Evolutionary conservation across 2,888 invertebrate genomes (phyloP).

Genomic region (Archips xylosteana): DNA sequence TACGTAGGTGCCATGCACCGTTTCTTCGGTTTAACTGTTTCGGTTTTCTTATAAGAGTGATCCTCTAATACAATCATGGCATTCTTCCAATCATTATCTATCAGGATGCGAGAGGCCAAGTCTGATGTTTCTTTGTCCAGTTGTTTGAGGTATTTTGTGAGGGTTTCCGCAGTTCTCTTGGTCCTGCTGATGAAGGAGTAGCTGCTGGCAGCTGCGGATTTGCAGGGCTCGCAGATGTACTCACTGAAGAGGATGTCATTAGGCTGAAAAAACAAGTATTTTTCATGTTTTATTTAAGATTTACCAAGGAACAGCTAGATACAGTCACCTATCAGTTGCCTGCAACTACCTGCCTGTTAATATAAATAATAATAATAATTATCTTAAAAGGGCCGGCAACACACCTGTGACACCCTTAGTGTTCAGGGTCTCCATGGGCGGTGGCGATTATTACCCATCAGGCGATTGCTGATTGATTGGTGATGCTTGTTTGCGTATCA

Average conservation of each 20-base stretch:
- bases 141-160: slow-evolving; percentile 11
- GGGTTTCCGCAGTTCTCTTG: slow-evolving; percentile 1
- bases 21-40: not conserved
- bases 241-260: slow-evolving; percentile 16
- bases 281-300: not conserved
- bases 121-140: slow-evolving; percentile 5
- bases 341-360: too few relatives aligned
- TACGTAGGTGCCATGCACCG: not conserved
- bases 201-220: slow-evolving; percentile 1
- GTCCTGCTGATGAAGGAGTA: slow-evolving; percentile 22
- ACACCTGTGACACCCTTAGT: too few relatives aligned
- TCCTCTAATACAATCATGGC: slow-evolving; percentile 20
- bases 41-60: not conserved
- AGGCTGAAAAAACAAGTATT: slow-evolving; percentile 15
- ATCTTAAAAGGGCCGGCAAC: too few relatives aligned
- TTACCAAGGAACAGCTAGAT: too few relatives aligned
- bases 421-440: too few relatives aligned
- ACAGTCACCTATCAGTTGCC: too few relatives aligned
- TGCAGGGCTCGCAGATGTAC: slow-evolving; percentile 27
- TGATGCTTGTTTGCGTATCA: too few relatives aligned
- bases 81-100: slow-evolving; percentile 16
- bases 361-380: too few relatives aligned
- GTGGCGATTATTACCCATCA: too few relatives aligned
- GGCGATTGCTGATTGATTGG: too few relatives aligned
- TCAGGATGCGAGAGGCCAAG: not conserved